Base-by-base conservation (phyloP, 2,888 invertebrate genomes). In the Cacoxenus indagator region DNA sequence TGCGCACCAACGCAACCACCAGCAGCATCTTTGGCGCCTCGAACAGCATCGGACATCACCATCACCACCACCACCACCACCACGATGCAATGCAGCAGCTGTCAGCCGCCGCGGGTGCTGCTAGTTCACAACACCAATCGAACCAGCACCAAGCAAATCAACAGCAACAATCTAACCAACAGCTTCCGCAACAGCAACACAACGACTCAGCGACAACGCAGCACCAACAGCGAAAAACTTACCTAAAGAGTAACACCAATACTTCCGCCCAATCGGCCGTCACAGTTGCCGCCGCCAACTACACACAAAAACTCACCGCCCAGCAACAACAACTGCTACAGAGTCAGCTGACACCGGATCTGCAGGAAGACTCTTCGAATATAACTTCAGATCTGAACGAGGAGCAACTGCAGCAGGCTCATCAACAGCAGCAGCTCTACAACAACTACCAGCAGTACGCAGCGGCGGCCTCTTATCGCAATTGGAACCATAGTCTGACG, bases 371-470 rank as follows among this genome's bases (percentile, higher is more conserved):
- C 70, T 83, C 83, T 29, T 85, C 86, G 59, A 85, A 85, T 68
- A 86, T 85, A 57, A 85, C 86, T 71, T 79, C 81, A 74, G 85
- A 85, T 73, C 77, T 86, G 57, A 85, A 84, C 73, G 86, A 85
- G 70, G 86, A 85, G 74, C 85, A 85, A 69, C 80, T 83, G 82
- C 81, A 83, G 67, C 81, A 81, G 67, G 77, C 84, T 67, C 81
- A 82, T 64, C 84, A 84, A 46, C 85, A 86, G 61, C 85, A 85
- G 70, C 84, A 85, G 57, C 78, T 84, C 70, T 85, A 84, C 75
- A 85, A 85, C 73, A 85, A 85, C 73, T 85, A 85, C 64, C 85
- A 85, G 65, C 85, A 85, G 43, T 85, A 85, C 27, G 85, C 86
- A 22, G 85, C 85, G 29, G 85, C 85, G 3, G 84, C 85, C 48